Evolutionary conservation across 1,140 invertebrate species (phyloP).

Genomic region (Caenorhabditis inopinata): DNA sequence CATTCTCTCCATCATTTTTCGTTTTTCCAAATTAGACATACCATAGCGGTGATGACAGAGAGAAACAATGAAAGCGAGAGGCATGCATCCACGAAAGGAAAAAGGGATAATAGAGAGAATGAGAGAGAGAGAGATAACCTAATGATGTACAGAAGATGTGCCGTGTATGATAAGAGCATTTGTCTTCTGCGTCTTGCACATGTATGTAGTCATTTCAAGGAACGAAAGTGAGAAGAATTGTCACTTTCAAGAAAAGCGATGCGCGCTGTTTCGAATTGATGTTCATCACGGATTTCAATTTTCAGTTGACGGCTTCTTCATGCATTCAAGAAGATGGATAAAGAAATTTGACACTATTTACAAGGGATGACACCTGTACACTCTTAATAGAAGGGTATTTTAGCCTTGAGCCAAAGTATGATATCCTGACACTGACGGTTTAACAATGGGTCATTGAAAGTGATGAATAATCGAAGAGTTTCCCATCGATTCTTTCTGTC

Average conservation of each 20-base stretch:
- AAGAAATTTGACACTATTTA: no score
- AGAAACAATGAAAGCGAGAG: conserved; percentile 10
- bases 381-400: no score
- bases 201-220: neutral
- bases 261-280: neutral
- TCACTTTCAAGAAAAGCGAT: conserved; percentile 3
- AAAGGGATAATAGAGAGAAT: no score
- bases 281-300: neutral
- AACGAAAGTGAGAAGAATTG: conserved; percentile 14
- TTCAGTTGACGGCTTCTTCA: neutral
- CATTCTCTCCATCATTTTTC: conserved; percentile 23
- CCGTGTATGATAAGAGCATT: neutral
- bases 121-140: conserved; percentile 22
- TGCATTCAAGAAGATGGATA: no score
- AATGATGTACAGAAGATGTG: conserved; percentile 24
- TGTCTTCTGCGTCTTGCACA: neutral
- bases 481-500: no score
- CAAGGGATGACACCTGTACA: no score
- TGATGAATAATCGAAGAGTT: no score
- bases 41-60: neutral
- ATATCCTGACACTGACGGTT: no score
- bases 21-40: conserved; percentile 25
- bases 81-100: conserved; percentile 3
- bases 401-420: no score
- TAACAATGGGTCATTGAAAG: no score